Conservation (phyloP, 2,797 vertebrate genomes). For the Capromys pilorides region DNA sequence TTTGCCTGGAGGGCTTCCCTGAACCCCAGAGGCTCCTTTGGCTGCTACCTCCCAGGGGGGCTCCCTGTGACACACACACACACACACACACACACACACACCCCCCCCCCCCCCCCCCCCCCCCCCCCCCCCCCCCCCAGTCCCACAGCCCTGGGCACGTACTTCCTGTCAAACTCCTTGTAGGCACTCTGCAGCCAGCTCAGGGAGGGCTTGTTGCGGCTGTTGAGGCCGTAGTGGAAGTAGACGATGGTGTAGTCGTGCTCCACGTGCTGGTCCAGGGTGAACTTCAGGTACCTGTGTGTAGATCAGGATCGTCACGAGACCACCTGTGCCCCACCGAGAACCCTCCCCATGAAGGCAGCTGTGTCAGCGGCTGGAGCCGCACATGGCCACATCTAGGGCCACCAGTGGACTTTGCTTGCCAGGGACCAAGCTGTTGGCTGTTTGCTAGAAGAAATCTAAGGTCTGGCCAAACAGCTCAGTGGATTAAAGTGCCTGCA, state of each 20-base stretch:
- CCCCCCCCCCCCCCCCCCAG: too few relatives aligned
- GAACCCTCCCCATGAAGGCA: fast-evolving
- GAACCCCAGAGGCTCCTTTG: neutral
- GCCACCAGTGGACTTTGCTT: fast-evolving
- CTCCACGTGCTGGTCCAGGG: constrained; percentile 91
- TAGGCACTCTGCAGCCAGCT: constrained; percentile 91
- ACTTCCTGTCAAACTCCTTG: constrained; percentile 93
- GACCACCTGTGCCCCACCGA: fast-evolving
- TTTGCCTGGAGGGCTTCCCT: fast-evolving
- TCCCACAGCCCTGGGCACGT: constrained; percentile 19
- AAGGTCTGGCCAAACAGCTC: neutral
- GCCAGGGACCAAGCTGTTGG: fast-evolving
- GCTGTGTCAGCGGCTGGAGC: neutral
- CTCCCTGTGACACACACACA: neutral
- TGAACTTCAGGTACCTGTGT: constrained; percentile 91
- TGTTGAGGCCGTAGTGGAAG: constrained; percentile 91
- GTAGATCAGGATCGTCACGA: neutral
- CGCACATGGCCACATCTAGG: fast-evolving
- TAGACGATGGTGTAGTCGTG: constrained; percentile 91
- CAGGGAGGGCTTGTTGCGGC: constrained; percentile 91
- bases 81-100: too few relatives aligned
- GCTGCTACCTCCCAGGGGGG: neutral
- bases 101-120: too few relatives aligned
- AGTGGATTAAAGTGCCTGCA: too few relatives aligned
- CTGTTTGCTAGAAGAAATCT: neutral